phyloP scores from a whole-genome alignment of 23 tunicate species.

The Halocynthia roretzi region DNA sequence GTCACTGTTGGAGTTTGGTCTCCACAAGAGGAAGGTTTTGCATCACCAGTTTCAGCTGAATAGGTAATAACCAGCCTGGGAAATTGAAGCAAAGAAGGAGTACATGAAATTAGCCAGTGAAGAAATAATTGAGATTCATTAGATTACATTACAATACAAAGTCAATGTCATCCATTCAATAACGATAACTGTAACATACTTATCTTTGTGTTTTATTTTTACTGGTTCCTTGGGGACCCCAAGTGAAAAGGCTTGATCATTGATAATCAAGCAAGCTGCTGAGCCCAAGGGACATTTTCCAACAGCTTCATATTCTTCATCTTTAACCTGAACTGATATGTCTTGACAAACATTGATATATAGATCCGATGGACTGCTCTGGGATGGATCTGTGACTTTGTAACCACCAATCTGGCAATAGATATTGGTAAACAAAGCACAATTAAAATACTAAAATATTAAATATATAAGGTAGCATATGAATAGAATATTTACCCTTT shows the following conservation, averaged over 20 bases:
- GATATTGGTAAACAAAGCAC: not conserved
- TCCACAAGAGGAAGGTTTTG: conserved; percentile 5
- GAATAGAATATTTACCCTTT: conserved; percentile 15
- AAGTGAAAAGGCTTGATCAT: conserved; percentile 17
- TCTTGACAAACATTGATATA: conserved; percentile 66
- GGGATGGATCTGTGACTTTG: conserved; percentile 37
- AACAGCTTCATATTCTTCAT: not conserved
- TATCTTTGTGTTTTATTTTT: conserved; percentile 28
- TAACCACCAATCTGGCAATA: conserved; percentile 31
- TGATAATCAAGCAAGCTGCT: conserved; percentile 49
- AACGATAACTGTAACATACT: conserved; percentile 5
- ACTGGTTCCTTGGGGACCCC: conserved; percentile 21
- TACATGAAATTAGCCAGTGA: too few species aligned
- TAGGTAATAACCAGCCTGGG: conserved; percentile 30
- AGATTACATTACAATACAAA: too few species aligned
- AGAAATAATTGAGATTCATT: too few species aligned
- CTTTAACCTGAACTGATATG: conserved; percentile 9
- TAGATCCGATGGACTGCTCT: conserved; percentile 13
- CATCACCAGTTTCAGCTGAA: conserved; percentile 6
- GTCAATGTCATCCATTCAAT: not conserved
- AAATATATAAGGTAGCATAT: not conserved
- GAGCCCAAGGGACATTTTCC: conserved; percentile 31
- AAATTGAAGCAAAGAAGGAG: not conserved
- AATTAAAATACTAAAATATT: not conserved
- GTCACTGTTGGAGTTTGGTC: not conserved